Conservation (phyloP, 2,888 invertebrate genomes). For the Caradrina clavipalpis region DNA sequence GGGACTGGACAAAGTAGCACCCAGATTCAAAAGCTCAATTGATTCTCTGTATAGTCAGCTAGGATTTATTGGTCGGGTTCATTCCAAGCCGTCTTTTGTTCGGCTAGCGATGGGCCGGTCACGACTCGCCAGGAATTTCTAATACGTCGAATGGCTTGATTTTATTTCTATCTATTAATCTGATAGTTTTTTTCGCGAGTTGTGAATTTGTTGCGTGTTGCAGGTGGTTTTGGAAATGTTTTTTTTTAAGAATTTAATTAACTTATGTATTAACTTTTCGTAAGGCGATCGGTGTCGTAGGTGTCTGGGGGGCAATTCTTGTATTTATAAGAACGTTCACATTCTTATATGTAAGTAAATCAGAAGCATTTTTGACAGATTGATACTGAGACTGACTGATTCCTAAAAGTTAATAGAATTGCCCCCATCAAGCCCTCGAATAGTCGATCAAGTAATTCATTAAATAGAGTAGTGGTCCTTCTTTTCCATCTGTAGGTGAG, state of each 20-base stretch:
- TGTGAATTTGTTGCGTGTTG: conserved; percentile 20
- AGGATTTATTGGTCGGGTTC: conserved; percentile 64
- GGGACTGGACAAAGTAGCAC: conserved; percentile 57
- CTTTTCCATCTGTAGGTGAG: no score
- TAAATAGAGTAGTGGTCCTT: no score
- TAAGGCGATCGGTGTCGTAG: no score
- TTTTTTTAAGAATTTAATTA: neutral
- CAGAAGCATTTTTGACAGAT: no score
- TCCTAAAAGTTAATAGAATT: no score
- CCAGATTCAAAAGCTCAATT: conserved; percentile 59
- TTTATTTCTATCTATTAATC: conserved; percentile 59
- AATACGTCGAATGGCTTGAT: conserved; percentile 59
- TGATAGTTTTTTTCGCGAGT: conserved; percentile 43
- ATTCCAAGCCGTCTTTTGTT: conserved; percentile 62
- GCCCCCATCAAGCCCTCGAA: no score
- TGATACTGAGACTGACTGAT: no score
- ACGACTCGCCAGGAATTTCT: conserved; percentile 65
- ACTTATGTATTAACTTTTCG: neutral
- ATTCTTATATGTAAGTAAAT: no score
- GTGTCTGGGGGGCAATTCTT: no score
- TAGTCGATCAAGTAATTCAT: no score
- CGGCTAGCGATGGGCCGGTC: conserved; percentile 60
- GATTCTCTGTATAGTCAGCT: conserved; percentile 55
- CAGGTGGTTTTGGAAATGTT: conserved; percentile 24
- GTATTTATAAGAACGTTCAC: no score